phyloP scores from a whole-genome alignment of 2,797 vertebrate genomes.

The Ctenosaura bakeri region DNA sequence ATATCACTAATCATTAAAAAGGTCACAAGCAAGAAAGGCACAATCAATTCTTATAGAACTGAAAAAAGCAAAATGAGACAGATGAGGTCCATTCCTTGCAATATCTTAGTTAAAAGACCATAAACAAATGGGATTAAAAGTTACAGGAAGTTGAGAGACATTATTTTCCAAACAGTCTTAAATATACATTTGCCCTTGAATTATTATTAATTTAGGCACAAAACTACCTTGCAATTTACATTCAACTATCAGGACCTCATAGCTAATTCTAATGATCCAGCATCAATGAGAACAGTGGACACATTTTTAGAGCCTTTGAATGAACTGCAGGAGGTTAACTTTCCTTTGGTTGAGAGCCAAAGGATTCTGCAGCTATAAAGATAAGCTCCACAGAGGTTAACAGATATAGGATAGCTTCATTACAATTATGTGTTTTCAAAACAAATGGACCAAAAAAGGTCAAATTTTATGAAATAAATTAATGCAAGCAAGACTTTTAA shows the following conservation, averaged over 20 bases:
- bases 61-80: not conserved
- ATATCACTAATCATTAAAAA: not conserved
- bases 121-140: not conserved
- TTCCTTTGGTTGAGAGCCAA: not conserved
- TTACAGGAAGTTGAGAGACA: not conserved
- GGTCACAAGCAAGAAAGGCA: not conserved
- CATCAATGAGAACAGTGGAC: not conserved
- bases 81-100: not conserved
- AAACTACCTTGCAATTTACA: conserved; percentile 2
- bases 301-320: not conserved
- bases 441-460: not conserved
- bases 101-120: not conserved
- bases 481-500: not conserved
- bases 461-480: not conserved
- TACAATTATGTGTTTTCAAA: conserved; percentile 20
- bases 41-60: not conserved
- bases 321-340: not conserved
- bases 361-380: not conserved
- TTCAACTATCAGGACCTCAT: not conserved
- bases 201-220: no score
- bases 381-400: not conserved
- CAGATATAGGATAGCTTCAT: not conserved
- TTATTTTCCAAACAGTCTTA: not conserved
- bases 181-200: conserved; percentile 1
- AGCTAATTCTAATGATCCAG: not conserved